Evolutionary conservation across 1,140 invertebrate species (phyloP).

Genomic region (Pygmarrhopalites habei): DNA sequence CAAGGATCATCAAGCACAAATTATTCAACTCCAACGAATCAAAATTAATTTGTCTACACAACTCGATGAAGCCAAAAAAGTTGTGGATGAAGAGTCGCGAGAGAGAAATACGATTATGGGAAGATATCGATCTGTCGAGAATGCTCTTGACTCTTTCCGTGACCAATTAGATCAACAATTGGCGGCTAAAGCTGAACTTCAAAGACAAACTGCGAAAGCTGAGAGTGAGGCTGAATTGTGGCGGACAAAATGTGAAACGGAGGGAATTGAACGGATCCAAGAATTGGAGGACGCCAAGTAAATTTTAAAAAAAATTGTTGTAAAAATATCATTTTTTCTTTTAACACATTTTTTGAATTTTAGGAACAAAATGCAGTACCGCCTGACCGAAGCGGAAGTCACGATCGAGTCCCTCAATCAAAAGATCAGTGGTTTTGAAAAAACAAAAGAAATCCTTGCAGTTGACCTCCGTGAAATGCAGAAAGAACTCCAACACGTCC

Average conservation of each 20-base stretch:
- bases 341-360: too few relatives aligned
- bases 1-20: conserved; percentile 94
- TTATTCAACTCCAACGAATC: conserved; percentile 92
- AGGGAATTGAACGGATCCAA: conserved; percentile 78
- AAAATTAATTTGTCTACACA: conserved; percentile 88
- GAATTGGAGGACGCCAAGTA: conserved; percentile 84
- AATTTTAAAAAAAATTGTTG: not conserved
- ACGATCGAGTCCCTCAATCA: conserved; percentile 95
- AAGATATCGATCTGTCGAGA: conserved; percentile 78
- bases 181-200: conserved; percentile 85
- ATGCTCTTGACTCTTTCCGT: conserved; percentile 84
- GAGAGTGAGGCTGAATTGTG: conserved; percentile 80
- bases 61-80: conserved; percentile 84
- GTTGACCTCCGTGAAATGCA: conserved; percentile 97
- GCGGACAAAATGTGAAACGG: conserved; percentile 87
- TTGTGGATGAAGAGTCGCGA: conserved; percentile 86
- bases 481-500: conserved; percentile 94
- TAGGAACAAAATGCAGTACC: conserved; percentile 83
- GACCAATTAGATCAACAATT: conserved; percentile 92
- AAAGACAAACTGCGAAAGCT: conserved; percentile 85
- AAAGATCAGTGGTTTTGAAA: conserved; percentile 92
- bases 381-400: conserved; percentile 93
- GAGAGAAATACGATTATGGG: conserved; percentile 81
- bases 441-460: conserved; percentile 90
- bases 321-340: not conserved